A percentile compares a stretch with the other conserved stretches of the same genome.
phyloP scores from a whole-genome alignment of 2,888 invertebrate species.

The Chloroclysta siterata region DNA sequence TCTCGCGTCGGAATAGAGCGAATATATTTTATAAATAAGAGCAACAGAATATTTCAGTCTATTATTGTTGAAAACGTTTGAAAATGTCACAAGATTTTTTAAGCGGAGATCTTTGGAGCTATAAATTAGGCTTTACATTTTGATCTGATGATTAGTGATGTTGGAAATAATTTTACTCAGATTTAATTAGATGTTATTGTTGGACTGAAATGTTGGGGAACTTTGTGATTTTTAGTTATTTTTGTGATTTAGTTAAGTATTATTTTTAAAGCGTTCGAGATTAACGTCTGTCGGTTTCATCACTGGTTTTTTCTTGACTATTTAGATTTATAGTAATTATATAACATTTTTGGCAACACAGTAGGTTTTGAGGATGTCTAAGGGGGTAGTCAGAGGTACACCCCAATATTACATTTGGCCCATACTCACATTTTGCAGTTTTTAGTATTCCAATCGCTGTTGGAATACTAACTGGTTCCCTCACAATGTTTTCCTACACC shows the following conservation, averaged over 20 bases:
- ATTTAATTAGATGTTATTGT: slow-evolving; percentile 23
- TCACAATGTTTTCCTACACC: no score
- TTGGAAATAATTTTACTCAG: slow-evolving; percentile 14
- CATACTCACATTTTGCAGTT: no score
- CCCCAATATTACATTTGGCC: no score
- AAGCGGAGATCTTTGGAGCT: slow-evolving; percentile 13
- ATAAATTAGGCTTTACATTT: slow-evolving; percentile 33
- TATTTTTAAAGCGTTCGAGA: background rate
- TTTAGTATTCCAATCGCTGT: no score
- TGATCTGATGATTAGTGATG: slow-evolving; percentile 30
- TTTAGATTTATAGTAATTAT: background rate
- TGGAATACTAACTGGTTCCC: no score
- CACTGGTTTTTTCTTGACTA: background rate
- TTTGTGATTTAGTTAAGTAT: background rate
- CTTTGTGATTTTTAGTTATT: slow-evolving; percentile 39
- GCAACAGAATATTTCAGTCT: slow-evolving; percentile 23
- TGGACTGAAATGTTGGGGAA: slow-evolving; percentile 24
- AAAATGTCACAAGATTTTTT: slow-evolving; percentile 31
- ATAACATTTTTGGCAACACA: no score
- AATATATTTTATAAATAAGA: slow-evolving; percentile 15
- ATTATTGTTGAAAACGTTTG: slow-evolving; percentile 35
- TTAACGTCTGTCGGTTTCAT: background rate
- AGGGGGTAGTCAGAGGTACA: no score
- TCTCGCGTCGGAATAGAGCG: background rate
- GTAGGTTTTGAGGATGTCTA: no score